phyloP scores from a whole-genome alignment of 23 tunicate species.

The Ascidia mentula region DNA sequence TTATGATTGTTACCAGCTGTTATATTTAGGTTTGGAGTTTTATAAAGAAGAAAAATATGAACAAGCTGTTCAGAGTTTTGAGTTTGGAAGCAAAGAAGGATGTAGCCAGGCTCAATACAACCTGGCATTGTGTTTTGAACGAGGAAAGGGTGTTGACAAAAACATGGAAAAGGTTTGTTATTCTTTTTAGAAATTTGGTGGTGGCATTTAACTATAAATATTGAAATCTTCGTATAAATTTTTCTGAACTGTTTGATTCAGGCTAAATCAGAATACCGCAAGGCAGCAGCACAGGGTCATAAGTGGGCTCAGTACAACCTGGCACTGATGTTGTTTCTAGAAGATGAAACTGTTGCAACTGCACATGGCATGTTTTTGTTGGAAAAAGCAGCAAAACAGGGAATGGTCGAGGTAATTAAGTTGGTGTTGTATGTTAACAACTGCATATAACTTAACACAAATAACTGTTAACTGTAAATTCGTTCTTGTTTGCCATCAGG shows the following conservation, averaged over 20 bases:
- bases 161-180: conserved; percentile 20
- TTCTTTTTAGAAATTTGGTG: not conserved
- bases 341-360: not conserved
- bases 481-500: conserved; percentile 16
- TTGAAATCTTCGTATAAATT: not conserved
- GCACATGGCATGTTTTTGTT: conserved; percentile 21
- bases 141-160: conserved; percentile 41
- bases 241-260: not conserved
- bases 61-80: conserved; percentile 31
- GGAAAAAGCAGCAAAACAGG: conserved; percentile 42
- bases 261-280: conserved; percentile 32
- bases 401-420: conserved; percentile 29
- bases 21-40: conserved; percentile 20
- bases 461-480: no score
- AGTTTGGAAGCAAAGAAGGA: conserved; percentile 44
- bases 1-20: no score
- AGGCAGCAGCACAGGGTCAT: conserved; percentile 46
- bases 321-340: conserved; percentile 32
- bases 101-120: conserved; percentile 38
- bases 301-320: conserved; percentile 48
- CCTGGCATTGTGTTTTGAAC: conserved; percentile 41
- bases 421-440: no score
- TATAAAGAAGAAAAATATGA: conserved; percentile 23
- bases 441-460: no score
- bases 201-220: not conserved